Conservation (phyloP, 2,113 vertebrate genomes). For the Chlamydotis undulata region DNA sequence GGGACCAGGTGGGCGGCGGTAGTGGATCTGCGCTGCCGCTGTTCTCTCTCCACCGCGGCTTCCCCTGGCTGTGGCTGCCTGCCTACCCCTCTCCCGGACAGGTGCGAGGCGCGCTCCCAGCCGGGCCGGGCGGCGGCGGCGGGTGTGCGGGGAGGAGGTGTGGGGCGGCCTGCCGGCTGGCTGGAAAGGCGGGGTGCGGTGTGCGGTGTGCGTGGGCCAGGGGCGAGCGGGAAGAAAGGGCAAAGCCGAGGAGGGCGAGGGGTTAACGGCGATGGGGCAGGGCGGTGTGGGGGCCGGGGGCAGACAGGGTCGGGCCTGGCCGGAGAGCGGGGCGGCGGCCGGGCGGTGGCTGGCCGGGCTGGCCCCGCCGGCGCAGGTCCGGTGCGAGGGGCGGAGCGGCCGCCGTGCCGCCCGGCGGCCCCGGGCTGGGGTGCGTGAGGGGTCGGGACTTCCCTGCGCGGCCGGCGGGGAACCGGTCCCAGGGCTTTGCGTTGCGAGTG, state of each 20-base stretch:
- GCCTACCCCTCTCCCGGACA: neutral
- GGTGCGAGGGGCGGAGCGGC: neutral
- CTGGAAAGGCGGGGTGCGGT: no score
- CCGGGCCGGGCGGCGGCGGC: neutral
- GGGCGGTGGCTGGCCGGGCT: neutral
- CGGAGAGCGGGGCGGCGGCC: neutral
- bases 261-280: neutral
- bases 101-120: neutral
- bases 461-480: accelerated
- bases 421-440: neutral
- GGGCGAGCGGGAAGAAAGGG: neutral
- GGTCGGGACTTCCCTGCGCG: no score
- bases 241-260: no score
- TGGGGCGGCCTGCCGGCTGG: neutral
- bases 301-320: neutral
- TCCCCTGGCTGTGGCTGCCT: neutral
- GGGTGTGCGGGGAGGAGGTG: neutral
- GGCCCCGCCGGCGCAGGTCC: neutral
- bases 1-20: neutral
- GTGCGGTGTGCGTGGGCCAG: neutral
- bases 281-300: neutral
- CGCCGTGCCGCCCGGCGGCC: neutral
- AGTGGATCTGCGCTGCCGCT: neutral
- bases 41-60: neutral
- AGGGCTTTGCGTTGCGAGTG: accelerated